Base-by-base conservation (phyloP, 2,888 invertebrate genomes). In the Coleophora flavipennella region DNA sequence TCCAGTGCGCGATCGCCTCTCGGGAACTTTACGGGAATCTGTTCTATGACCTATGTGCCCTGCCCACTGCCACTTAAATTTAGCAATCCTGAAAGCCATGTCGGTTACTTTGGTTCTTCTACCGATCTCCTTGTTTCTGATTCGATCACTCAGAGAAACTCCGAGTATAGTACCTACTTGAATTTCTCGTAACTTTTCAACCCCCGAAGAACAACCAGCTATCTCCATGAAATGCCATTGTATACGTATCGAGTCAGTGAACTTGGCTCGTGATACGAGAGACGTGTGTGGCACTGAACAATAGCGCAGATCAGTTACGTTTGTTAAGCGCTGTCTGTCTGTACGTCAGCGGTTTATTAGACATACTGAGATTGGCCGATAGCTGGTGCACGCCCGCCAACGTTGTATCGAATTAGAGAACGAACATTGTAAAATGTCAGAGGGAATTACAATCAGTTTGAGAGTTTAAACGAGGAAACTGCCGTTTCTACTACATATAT, bases 291-390 rank as follows among this genome's bases (percentile, higher is more conserved):
- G 57, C 48, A 40, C 39, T 44, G 65, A 64, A 76, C 75, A 77
- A 77, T 76, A 69, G 75, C 59, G 52, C 49, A 62, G 70, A 73
- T 74, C 74, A 63, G 66, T 67, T 68, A 65, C 67, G 72, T 72
- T 69, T 72, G 75, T 71, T 71, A 72, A 63, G 62, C 57, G 51
- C 62, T 63, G 71, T 68, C 69, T 67, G 72, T 70, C 68, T 54
- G 66, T 68, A 63, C 65, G 69, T 74, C 74, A 71, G 57, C 62
- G 60, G 65, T 68, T 71, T 71, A 74, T 71, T 68, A 73, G 72
- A 72, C 69, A 66, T 59, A 61, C 58, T 39, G 61, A 77, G 79
- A 80, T 78, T 57, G 69, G 61, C 62, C 54, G 75, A 79, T 79
- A 77, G 69, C 54, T 43, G 44, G 53, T 51, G 55, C 49, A 46